Base-by-base conservation (phyloP, 2,113 vertebrate species). In the Alligator mississippiensis region DNA sequence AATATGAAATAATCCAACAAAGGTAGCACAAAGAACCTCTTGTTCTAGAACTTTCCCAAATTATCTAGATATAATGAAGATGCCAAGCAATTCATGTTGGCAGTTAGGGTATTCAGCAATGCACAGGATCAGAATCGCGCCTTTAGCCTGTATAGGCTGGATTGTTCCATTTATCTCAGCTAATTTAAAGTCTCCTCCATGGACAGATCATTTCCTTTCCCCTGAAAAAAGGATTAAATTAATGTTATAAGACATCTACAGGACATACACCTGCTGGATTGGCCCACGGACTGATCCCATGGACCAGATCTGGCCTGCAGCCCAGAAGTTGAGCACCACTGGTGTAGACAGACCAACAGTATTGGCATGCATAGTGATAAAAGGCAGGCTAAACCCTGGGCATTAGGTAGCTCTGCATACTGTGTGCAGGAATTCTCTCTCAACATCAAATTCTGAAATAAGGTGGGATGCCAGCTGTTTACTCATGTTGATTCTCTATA, bases 331-430 rank as follows among this genome's bases (percentile, higher is more conserved):
- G n/a, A 62, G 85, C 47, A 47, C 47, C 47, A 47, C 47, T 47
- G 47, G 62, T 17, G 55, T 24, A 80, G 30, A 4, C 5, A 9
- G 16, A 3, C 19, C 59, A 62, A 17, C 28, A 34, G 12, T 59
- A 72, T 72, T 34, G 18, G 17, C 38, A 11, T 72, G 11, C 19
- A 38, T 21, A 38, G 18, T n/a, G 66, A 30, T 34, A 18, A 70
- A 34, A 34, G 19, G 7, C 34, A 72, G 27, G 22, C 38, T 63
- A 3, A 14, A 13, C 55, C 24, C 47, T 47, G 58, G 70, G 9
- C 83, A 30, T 28, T 57, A 21, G 14, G 4, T 34, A 83, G 38
- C 1, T 13, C 14, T 64, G 17, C 59, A 11, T 0, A 1, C 10
- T 57, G 25, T 19, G 13, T 11, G 21, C 16, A 55, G 88, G 59